Conservation (phyloP, 2,888 invertebrate species). For the Plebejus melissa region DNA sequence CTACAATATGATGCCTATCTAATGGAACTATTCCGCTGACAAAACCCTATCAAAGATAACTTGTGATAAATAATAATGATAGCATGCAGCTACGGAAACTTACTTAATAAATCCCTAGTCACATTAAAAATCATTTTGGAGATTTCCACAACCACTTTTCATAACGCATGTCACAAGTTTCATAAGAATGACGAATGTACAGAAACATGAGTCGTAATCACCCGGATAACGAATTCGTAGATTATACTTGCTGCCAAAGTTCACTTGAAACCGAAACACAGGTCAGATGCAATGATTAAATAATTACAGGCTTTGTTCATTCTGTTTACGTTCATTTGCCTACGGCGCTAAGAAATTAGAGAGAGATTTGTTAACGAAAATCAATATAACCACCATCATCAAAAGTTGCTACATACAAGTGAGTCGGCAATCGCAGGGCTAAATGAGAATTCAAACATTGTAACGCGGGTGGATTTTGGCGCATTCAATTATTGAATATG, state of each 20-base stretch:
- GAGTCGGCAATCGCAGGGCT: not conserved
- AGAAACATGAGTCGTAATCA: conserved; percentile 1
- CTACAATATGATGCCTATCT: no score
- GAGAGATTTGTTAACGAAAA: conserved; percentile 22
- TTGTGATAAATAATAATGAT: not conserved
- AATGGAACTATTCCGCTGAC: no score
- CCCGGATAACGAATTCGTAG: not conserved
- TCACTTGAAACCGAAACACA: conserved; percentile 5
- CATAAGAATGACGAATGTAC: conserved; percentile 11
- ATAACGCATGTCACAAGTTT: conserved; percentile 1
- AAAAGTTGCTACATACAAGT: conserved; percentile 1
- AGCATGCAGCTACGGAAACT: not conserved
- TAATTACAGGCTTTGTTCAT: conserved; percentile 22
- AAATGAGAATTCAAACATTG: not conserved
- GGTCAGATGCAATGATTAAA: conserved; percentile 26
- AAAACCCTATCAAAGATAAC: no score
- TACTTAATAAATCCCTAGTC: not conserved
- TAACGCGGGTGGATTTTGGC: no score
- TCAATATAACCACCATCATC: conserved; percentile 7
- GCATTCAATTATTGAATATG: no score
- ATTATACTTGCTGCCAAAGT: conserved; percentile 11
- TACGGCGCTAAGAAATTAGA: conserved; percentile 25
- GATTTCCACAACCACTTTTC: not conserved
- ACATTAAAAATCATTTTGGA: not conserved
- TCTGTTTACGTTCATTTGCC: conserved; percentile 24